Percentiles rank a stretch among this genome's conserved stretches.
Evolutionary conservation across 2,888 invertebrate genomes (phyloP).

Genomic region (Acleris literana): DNA sequence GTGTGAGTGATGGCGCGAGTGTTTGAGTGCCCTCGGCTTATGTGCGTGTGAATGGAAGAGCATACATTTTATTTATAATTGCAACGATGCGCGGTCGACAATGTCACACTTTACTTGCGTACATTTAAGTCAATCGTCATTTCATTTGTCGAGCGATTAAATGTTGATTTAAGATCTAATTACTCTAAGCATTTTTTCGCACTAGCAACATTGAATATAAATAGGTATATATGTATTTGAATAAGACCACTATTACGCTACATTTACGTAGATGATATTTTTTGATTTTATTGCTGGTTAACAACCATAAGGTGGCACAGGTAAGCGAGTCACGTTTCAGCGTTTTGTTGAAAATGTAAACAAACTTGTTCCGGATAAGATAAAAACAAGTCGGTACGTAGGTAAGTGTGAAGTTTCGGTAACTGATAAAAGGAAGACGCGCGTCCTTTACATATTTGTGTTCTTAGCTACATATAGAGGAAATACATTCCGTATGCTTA

Average conservation of each 20-base stretch:
- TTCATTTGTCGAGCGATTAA: conserved; percentile 56
- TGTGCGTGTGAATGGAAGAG: conserved; percentile 83
- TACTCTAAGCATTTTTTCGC: conserved; percentile 11
- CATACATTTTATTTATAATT: conserved; percentile 82
- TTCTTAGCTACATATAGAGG: conserved; percentile 15
- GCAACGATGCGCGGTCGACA: conserved; percentile 80
- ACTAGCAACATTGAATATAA: conserved; percentile 18
- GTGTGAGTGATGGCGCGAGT: conserved; percentile 66
- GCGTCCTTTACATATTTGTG: conserved; percentile 32
- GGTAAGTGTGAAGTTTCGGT: conserved; percentile 55
- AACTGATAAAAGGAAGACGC: conserved; percentile 51
- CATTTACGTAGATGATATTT: conserved; percentile 59
- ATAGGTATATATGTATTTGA: conserved; percentile 12
- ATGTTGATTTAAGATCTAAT: conserved; percentile 45
- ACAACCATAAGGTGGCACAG: conserved; percentile 74
- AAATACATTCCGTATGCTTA: conserved; percentile 8
- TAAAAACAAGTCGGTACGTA: conserved; percentile 63
- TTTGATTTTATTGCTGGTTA: conserved; percentile 76
- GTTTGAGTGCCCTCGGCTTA: conserved; percentile 75
- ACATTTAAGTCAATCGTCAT: conserved; percentile 61
- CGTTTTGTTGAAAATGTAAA: conserved; percentile 79
- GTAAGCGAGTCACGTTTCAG: conserved; percentile 77
- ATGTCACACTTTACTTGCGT: conserved; percentile 70
- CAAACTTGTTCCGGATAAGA: conserved; percentile 82
- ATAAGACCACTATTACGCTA: conserved; percentile 17